phyloP scores from a whole-genome alignment of 2,797 vertebrate genomes.

The Myotis myotis region DNA sequence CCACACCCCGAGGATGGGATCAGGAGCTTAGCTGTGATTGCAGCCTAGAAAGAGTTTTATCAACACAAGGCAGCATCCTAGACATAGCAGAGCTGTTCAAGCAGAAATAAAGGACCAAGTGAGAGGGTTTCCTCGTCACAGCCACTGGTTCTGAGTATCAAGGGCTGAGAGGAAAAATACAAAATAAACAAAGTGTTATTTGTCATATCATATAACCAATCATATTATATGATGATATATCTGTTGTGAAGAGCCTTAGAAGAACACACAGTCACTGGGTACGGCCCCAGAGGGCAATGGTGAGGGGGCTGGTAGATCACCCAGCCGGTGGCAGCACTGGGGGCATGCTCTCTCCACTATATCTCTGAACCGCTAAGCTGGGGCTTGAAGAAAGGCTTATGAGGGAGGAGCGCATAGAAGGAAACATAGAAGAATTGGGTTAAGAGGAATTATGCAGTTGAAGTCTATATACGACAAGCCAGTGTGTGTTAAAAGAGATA shows the following conservation, averaged over 20 bases:
- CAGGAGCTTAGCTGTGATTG: background rate
- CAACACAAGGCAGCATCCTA: background rate
- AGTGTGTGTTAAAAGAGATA: background rate
- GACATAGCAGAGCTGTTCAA: background rate
- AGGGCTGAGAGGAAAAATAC: background rate
- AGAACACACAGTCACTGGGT: background rate
- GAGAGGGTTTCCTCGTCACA: background rate
- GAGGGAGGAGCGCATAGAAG: background rate
- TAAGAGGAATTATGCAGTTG: background rate
- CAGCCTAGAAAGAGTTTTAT: background rate
- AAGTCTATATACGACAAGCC: background rate
- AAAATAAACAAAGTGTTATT: background rate
- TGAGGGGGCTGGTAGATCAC: too few relatives aligned
- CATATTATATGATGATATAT: background rate
- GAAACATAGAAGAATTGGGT: background rate
- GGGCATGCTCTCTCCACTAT: background rate
- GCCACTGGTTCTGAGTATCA: background rate
- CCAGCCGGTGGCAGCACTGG: fast-evolving
- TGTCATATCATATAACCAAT: background rate
- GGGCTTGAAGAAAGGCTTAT: too few relatives aligned
- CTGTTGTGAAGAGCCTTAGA: background rate
- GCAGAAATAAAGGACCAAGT: background rate
- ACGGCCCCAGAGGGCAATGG: background rate
- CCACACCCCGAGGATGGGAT: background rate
- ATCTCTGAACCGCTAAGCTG: background rate